Evolutionary conservation across 2,888 invertebrate species (phyloP).

Genomic region (Chrysotoxum bicinctum): DNA sequence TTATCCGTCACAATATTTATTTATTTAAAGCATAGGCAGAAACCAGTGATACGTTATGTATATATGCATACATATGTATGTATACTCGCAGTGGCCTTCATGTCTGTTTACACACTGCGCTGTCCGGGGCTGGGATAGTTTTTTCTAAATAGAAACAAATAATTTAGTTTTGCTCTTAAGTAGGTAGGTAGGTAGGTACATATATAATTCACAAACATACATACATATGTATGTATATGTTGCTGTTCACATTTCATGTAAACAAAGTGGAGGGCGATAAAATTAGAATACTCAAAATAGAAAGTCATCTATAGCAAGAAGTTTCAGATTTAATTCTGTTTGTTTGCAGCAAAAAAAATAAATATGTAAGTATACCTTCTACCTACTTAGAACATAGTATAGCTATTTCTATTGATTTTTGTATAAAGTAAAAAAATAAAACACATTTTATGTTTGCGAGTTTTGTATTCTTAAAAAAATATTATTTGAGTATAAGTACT

Average conservation of each 20-base stretch:
- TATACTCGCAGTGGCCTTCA: conserved; percentile 20
- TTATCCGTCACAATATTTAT: neutral
- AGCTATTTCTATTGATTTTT: no score
- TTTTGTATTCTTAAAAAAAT: no score
- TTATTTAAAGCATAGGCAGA: neutral
- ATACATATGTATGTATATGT: neutral
- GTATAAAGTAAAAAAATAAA: no score
- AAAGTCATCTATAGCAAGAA: conserved; percentile 5
- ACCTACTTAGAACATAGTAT: no score
- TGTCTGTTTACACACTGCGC: neutral
- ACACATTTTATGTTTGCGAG: no score
- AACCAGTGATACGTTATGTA: no score
- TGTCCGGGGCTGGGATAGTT: conserved; percentile 31
- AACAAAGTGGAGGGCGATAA: conserved; percentile 20
- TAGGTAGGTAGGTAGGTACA: neutral
- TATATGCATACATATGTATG: neutral
- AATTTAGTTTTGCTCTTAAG: neutral
- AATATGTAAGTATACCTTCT: no score
- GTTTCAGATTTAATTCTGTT: neutral
- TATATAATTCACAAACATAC: neutral
- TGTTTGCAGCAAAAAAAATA: neutral
- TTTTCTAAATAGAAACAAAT: conserved; percentile 5
- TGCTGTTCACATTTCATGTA: conserved; percentile 15
- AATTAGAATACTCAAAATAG: conserved; percentile 52
- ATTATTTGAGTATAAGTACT: no score